Evolutionary conservation across 2,888 invertebrate species (phyloP), one percentile per base, ranked within the genome.

Genomic region (Hesperia comma): DNA sequence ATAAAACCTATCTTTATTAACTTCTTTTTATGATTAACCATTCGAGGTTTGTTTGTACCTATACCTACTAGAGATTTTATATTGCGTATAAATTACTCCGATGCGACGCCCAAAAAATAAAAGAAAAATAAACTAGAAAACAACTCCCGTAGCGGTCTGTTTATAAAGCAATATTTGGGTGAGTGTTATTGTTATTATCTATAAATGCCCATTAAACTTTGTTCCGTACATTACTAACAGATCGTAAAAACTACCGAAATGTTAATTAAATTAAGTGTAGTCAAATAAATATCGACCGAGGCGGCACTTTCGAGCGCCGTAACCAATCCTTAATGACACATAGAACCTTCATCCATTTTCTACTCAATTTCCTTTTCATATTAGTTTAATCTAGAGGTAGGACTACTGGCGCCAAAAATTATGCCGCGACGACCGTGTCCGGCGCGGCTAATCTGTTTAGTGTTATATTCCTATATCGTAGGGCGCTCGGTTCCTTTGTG

Each of bases 401-500:
- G 92, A 90, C 89, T 91, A 87, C 89, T 92, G 92, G 92, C 92
- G 92, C 92, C 92, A 92, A 92, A 92, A 92, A 92, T 92, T 91
- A 92, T 90, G 84, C 86, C 84, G 84, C 86, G 90, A 87, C 87
- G 90, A 83, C 82, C 90, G 89, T 88, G 88, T 85, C 91, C 88
- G 90, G 74, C 82, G 82, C 81, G 83, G 80, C 83, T 92, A 92
- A 92, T 92, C 90, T 89, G 86, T 92, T 92, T 92, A 92, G 88
- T 86, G 85, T 90, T 86, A 86, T 87, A 58, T 60, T 60, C 58
- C 58, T 66, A 66, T 43, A 88, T 86, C 85, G 88, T 86, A 77
- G 85, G 82, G 80, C 83, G 82, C 81, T 81, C 87, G 90, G 86
- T 78, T 81, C 87, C 87, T 92, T 92, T 92, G 92, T 91, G 90